Evolutionary conservation across 2,113 vertebrate genomes (phyloP).

Genomic region (Upupa epops): DNA sequence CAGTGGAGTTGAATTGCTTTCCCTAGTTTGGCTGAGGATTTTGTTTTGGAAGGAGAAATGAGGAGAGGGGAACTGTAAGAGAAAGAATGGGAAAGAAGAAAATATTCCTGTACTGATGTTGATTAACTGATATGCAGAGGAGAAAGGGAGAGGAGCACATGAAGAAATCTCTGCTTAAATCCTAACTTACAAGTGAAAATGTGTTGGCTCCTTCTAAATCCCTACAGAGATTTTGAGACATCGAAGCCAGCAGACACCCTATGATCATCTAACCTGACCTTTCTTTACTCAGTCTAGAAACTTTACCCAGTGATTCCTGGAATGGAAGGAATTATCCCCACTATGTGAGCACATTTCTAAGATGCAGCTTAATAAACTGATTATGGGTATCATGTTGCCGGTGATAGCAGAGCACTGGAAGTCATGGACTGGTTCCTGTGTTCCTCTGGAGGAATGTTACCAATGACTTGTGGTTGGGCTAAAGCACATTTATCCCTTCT

Average conservation of each 20-base stretch:
- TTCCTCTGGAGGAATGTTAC: slow-evolving; percentile 30
- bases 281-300: slow-evolving; percentile 55
- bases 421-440: slow-evolving; percentile 32
- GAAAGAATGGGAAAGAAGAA: neutral
- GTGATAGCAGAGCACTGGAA: slow-evolving; percentile 16
- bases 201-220: slow-evolving; percentile 66
- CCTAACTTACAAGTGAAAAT: slow-evolving; percentile 64
- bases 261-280: slow-evolving; percentile 51
- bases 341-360: slow-evolving; percentile 61
- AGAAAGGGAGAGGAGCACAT: neutral
- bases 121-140: neutral
- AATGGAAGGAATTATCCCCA: slow-evolving; percentile 61
- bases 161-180: slow-evolving; percentile 29
- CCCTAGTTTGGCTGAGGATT: neutral
- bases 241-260: slow-evolving; percentile 34
- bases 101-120: neutral
- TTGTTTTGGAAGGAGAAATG: neutral
- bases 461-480: slow-evolving; percentile 12
- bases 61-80: neutral
- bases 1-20: neutral
- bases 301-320: slow-evolving; percentile 49
- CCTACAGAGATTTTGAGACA: slow-evolving; percentile 35
- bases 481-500: slow-evolving; percentile 31
- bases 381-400: slow-evolving; percentile 52
- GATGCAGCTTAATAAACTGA: slow-evolving; percentile 66